A percentile compares a stretch with the other conserved stretches of the same genome.
These are phyloP conservation scores for Melopsittacus undulatus DNA, from an alignment of 2,797 vertebrate genomes.

Conservation along the genomic window DNA sequence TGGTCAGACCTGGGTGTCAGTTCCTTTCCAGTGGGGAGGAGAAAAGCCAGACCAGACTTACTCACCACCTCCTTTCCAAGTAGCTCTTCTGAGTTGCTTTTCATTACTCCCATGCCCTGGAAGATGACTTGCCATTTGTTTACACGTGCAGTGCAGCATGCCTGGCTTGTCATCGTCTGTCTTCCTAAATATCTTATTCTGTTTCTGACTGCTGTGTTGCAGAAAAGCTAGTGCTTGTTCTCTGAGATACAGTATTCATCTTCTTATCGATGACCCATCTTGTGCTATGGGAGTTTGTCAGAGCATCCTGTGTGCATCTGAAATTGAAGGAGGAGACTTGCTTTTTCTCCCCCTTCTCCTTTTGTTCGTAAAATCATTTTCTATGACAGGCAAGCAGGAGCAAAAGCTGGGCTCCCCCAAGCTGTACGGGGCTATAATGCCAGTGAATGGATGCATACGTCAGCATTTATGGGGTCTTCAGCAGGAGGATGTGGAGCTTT, in stretches of 20 bases:
- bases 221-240: background rate
- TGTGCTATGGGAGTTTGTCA: background rate
- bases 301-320: background rate
- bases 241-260: background rate
- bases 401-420: background rate
- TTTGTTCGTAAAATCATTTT: background rate
- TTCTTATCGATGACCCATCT: background rate
- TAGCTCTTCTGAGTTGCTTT: background rate
- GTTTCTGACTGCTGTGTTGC: background rate
- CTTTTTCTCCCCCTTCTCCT: background rate
- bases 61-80: background rate
- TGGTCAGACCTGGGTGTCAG: background rate
- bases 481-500: background rate
- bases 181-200: background rate
- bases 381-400: background rate
- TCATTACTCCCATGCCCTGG: background rate
- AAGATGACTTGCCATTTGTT: background rate
- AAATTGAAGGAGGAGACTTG: background rate
- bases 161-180: background rate
- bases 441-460: background rate
- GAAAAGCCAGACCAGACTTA: background rate
- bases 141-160: rapidly evolving
- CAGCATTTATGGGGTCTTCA: background rate
- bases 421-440: background rate
- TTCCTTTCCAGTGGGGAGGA: background rate